Conservation (phyloP, 35 echinoderm and acorn worm genomes). For the Anneissia japonica region DNA sequence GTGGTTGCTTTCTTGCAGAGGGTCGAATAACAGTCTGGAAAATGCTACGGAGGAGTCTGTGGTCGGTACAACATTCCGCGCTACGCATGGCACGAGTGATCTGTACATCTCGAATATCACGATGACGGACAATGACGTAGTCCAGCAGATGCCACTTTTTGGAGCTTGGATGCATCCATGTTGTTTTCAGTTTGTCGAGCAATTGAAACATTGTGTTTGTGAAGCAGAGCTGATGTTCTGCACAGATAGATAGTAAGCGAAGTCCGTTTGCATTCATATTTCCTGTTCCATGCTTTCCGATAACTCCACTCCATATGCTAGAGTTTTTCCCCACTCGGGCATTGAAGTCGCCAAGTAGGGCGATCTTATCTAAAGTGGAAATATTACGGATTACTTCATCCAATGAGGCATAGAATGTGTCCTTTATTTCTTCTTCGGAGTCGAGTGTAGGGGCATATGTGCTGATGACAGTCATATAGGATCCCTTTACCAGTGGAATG, state of each 20-base stretch:
- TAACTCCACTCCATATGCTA: background rate
- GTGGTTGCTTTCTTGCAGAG: too few species aligned
- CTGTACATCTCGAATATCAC: background rate
- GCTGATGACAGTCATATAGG: background rate
- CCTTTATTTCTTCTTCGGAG: background rate
- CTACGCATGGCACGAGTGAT: background rate
- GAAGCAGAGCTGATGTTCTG: background rate
- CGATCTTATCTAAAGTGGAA: background rate
- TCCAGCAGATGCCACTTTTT: conserved; percentile 5
- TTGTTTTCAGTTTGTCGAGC: background rate
- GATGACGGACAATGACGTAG: conserved; percentile 15
- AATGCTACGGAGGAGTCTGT: too few species aligned
- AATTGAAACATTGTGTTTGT: background rate
- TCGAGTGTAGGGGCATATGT: background rate
- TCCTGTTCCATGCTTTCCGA: background rate
- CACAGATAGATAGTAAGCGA: background rate
- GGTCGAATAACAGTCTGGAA: too few species aligned
- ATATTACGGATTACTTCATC: background rate
- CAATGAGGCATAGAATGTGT: background rate
- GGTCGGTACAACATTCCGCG: conserved; percentile 8
- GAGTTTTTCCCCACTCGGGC: background rate
- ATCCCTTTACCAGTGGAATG: background rate
- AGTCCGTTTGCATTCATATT: background rate
- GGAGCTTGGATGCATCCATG: background rate
- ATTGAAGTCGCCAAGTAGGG: background rate